Evolutionary conservation across 1,140 invertebrate species (phyloP).

Genomic region (Asbolus verrucosus): DNA sequence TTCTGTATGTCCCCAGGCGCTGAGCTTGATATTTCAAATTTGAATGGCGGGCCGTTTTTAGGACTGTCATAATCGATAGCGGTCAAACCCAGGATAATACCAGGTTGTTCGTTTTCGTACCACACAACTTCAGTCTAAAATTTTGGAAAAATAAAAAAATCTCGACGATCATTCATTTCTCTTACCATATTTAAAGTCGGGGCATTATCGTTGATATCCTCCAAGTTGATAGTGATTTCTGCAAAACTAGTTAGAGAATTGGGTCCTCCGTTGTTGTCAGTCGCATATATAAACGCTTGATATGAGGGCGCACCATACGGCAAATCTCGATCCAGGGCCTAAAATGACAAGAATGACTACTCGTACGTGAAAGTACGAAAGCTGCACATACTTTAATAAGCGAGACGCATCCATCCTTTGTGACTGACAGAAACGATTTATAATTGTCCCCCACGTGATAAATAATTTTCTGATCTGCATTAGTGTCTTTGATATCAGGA

Average conservation of each 20-base stretch:
- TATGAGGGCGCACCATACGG: constrained; percentile 85
- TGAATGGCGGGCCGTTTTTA: constrained; percentile 86
- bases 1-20: constrained; percentile 75
- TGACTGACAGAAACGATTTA: constrained; percentile 75
- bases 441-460: constrained; percentile 80
- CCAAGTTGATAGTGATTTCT: constrained; percentile 80
- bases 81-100: constrained; percentile 76
- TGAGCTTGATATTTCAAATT: constrained; percentile 74
- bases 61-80: constrained; percentile 84
- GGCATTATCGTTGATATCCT: constrained; percentile 92
- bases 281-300: constrained; percentile 86
- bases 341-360: constrained; percentile 45
- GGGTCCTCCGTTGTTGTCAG: constrained; percentile 79
- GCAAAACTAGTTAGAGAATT: constrained; percentile 72
- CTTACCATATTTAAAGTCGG: constrained; percentile 84
- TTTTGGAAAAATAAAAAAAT: constrained; percentile 8
- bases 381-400: constrained; percentile 71
- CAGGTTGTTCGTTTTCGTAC: constrained; percentile 80
- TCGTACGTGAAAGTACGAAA: constrained; percentile 13
- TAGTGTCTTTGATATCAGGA: constrained; percentile 83
- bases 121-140: constrained; percentile 79
- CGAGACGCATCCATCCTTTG: constrained; percentile 80
- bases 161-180: constrained; percentile 44
- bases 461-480: constrained; percentile 79
- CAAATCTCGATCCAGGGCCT: constrained; percentile 86